phyloP scores from a whole-genome alignment of 2,113 vertebrate genomes.

The Oncorhynchus tshawytscha region DNA sequence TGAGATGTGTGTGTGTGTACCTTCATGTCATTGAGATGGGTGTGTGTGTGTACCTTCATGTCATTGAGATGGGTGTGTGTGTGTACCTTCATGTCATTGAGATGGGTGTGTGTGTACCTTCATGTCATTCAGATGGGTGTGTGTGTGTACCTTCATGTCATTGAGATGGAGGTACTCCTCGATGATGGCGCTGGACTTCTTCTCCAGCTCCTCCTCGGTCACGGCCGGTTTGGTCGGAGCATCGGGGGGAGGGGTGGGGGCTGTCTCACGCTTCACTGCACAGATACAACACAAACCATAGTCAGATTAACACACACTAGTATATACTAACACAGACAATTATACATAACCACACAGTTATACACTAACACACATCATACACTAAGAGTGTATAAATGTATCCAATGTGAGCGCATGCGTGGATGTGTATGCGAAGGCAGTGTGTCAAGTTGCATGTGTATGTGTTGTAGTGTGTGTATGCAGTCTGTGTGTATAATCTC shows the following conservation, averaged over 20 bases:
- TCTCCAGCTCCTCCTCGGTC: constrained; percentile 88
- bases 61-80: too few species aligned
- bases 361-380: too few species aligned
- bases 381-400: too few species aligned
- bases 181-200: constrained; percentile 89
- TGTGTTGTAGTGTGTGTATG: too few species aligned
- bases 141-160: constrained; percentile 83
- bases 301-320: background rate
- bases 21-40: constrained; percentile 61
- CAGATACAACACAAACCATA: background rate
- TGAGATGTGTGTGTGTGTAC: constrained; percentile 42
- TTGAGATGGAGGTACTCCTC: constrained; percentile 96
- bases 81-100: constrained; percentile 72
- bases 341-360: too few species aligned
- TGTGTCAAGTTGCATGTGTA: too few species aligned
- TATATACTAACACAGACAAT: background rate
- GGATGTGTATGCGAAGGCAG: too few species aligned
- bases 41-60: background rate
- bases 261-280: constrained; percentile 78
- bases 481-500: background rate
- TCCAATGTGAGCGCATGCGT: too few species aligned
- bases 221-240: constrained; percentile 69
- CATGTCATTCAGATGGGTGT: too few species aligned
- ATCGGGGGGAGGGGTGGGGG: constrained; percentile 60
- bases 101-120: constrained; percentile 71